Base-by-base conservation (phyloP, 2,113 vertebrate species). In the Phoxinus phoxinus region DNA sequence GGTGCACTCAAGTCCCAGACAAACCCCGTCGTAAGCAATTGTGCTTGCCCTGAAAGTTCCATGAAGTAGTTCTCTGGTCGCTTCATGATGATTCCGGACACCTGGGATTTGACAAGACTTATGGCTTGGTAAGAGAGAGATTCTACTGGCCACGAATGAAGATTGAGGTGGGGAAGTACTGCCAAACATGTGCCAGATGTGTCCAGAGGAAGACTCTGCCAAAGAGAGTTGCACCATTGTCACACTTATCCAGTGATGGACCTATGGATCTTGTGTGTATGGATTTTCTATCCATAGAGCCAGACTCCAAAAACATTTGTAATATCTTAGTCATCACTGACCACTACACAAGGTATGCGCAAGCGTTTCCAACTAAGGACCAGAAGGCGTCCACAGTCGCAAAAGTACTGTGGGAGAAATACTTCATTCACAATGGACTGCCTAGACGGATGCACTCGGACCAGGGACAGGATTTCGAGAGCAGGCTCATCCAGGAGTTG, bases 221-320 rank as follows among this genome's bases (percentile, higher is more conserved):
- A 23, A 75, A 75, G 44, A 30, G n/a, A 51, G 44, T 25, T 2
- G 73, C 73, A 0, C 44, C 73, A 17, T 30, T 51, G 73, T 51
- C 73, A 75, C 73, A 75, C 13, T 51, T 75, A 8, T 48, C 73
- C 13, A 75, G 73, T 75, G 1, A 1, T 51, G 73, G 44, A 51
- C n/a, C 46, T 3, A 75, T 75, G 44, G 73, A 75, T 46, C 73
- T 75, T 75, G 44, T 75, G n/a, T 75, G 73, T 30, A 75, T 51
- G 73, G 73, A 75, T 51, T 75, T 75, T 75, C 1, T 75, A 51
- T 75, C 73, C 44, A 75, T 75, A 8, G 72, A 75, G 6, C 72
- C 44, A 48, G n/a, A 75, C 46, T 75, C 73, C 2, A 27, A 30
- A 13, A 75, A 75, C 73, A 75, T 51, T 9, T 1, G 72, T 0